These are phyloP conservation scores for Hippocampus barbouri DNA, from an alignment of 2,113 vertebrate species.

Conservation along the genomic window DNA sequence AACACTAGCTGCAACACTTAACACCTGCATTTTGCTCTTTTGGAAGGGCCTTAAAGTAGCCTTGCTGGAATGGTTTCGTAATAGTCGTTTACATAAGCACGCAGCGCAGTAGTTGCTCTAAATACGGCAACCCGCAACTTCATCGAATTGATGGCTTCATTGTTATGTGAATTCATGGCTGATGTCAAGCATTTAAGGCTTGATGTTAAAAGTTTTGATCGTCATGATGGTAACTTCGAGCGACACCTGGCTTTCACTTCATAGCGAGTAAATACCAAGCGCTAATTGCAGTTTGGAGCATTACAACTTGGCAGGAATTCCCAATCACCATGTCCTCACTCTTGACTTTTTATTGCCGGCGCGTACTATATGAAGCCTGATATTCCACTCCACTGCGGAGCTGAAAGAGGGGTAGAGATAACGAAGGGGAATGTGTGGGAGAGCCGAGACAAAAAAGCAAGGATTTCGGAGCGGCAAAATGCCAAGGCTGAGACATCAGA, in stretches of 20 bases:
- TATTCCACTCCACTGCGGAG: slow-evolving; percentile 16
- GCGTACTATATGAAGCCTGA: slow-evolving; percentile 22
- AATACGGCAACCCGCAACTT: not conserved
- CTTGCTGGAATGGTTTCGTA: slow-evolving; percentile 15
- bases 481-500: slow-evolving; percentile 63
- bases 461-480: slow-evolving; percentile 51
- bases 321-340: slow-evolving; percentile 12
- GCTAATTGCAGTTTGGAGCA: not conserved
- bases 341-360: slow-evolving; percentile 7
- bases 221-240: not conserved
- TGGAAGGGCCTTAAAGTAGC: slow-evolving; percentile 6
- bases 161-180: not conserved
- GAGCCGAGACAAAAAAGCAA: slow-evolving; percentile 42
- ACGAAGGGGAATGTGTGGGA: slow-evolving; percentile 58
- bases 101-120: not conserved
- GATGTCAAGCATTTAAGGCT: not conserved
- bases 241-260: not conserved
- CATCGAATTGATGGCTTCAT: not conserved
- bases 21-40: slow-evolving; percentile 58
- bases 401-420: slow-evolving; percentile 40
- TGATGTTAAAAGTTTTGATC: not conserved
- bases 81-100: not conserved
- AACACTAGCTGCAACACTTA: slow-evolving; percentile 56
- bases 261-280: not conserved
- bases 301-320: not conserved